Evolutionary conservation across 1,140 invertebrate species (phyloP), one percentile per base, ranked within the genome.

Genomic region (Drosophila arawakana): DNA sequence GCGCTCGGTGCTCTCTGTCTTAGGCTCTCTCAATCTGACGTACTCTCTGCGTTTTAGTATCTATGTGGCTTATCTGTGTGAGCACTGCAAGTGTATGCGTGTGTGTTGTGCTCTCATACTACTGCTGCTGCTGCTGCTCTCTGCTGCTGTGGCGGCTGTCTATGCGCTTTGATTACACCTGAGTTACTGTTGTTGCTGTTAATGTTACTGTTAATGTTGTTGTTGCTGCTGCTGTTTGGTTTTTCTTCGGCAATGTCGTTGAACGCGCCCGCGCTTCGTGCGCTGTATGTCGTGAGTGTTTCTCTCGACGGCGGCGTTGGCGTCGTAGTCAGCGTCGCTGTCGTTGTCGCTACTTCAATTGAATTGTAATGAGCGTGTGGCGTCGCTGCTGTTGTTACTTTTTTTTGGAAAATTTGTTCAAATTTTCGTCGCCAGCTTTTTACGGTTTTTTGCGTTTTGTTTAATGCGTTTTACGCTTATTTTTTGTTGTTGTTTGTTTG

Each of bases 371-470:
- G 82, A 86, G 79, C 72, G 76, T 81, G 58, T 65, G 81, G 71
- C 81, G 80, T 66, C 69, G 37, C 41, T 50, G 21, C 9, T 61
- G 57, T 15, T 46, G 34, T 65, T 44, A 61, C 34, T 63, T 50
- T 47, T 57, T 76, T 77, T 52, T 44, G 62, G 76, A 72, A 86
- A 86, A 86, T 80, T 88, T 83, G 73, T 74, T 83, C 18, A 88
- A 88, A 80, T 88, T 88, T 88, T 88, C 83, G 83, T 88, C 84
- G 80, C 70, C 83, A 88, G 67, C 73, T 88, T 88, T 76, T 88
- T 76, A 86, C 83, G 73, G 59, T 62, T 78, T 80, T 76, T 78
- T 76, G 44, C 50, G 62, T 78, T 74, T 80, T 81, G 81, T 71
- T 30, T 85, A 85, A 85, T 85, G 78, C 71, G 71, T 86, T 81